These are phyloP conservation scores for Lampris incognitus DNA, from an alignment of 2,113 vertebrate genomes.

Conservation along the genomic window DNA sequence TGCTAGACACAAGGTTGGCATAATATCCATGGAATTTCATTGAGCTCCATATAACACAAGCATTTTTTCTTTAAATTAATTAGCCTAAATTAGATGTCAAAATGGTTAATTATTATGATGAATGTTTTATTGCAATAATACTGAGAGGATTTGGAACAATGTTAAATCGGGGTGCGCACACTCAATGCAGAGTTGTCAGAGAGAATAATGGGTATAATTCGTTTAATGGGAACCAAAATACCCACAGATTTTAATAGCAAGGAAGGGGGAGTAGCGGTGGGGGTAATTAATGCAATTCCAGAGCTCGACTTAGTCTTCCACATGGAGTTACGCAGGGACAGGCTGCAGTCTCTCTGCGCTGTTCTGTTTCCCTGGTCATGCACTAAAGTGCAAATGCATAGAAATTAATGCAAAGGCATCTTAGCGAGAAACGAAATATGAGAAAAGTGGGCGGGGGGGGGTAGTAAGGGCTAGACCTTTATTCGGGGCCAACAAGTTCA, in stretches of 20 bases:
- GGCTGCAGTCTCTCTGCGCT: constrained; percentile 46
- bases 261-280: constrained; percentile 35
- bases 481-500: constrained; percentile 17
- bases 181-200: constrained; percentile 75
- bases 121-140: constrained; percentile 81
- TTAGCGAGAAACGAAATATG: constrained; percentile 25
- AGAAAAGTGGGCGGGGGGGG: constrained; percentile 45
- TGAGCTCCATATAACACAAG: constrained; percentile 52
- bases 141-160: constrained; percentile 80
- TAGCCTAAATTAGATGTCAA: constrained; percentile 80
- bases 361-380: constrained; percentile 51
- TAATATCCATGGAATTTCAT: constrained; percentile 50
- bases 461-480: constrained; percentile 28
- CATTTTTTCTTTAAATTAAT: constrained; percentile 75
- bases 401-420: constrained; percentile 61
- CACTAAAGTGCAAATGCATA: constrained; percentile 56
- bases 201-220: constrained; percentile 81
- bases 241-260: constrained; percentile 75
- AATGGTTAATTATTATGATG: constrained; percentile 81
- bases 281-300: constrained; percentile 56
- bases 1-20: constrained; percentile 45
- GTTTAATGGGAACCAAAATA: constrained; percentile 79
- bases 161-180: constrained; percentile 74
- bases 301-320: constrained; percentile 67
- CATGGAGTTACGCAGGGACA: constrained; percentile 56